phyloP scores from a whole-genome alignment of 1,140 invertebrate genomes.

The Drosophila pandora region DNA sequence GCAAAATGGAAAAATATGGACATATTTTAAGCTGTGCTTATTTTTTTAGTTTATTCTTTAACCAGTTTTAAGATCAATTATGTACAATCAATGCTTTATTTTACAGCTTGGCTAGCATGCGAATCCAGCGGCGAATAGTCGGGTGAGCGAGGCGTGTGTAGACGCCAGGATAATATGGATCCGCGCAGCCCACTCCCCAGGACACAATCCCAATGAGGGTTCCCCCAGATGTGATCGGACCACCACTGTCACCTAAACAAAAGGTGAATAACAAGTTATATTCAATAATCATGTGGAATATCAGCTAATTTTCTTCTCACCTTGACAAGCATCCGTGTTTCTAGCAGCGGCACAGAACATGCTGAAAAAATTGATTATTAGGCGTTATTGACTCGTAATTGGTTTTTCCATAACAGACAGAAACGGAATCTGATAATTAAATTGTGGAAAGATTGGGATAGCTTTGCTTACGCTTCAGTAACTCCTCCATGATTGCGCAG shows the following conservation, averaged over 20 bases:
- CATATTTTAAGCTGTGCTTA: background rate
- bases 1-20: background rate
- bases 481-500: conserved; percentile 68
- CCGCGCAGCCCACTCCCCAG: conserved; percentile 87
- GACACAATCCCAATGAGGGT: conserved; percentile 86
- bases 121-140: conserved; percentile 71
- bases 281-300: background rate
- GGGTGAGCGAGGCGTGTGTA: conserved; percentile 86
- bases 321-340: conserved; percentile 80
- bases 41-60: conserved; percentile 1
- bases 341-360: conserved; percentile 85
- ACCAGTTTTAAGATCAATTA: conserved; percentile 7
- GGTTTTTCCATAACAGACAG: background rate
- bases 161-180: conserved; percentile 86
- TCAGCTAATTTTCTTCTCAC: conserved; percentile 36
- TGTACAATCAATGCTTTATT: conserved; percentile 3
- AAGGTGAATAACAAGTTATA: background rate
- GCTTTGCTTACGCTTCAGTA: conserved; percentile 71
- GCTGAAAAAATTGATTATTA: conserved; percentile 43
- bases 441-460: background rate
- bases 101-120: conserved; percentile 68
- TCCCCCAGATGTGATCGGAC: conserved; percentile 83
- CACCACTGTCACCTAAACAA: conserved; percentile 84
- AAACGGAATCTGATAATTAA: background rate
- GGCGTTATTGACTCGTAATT: background rate